Percentiles rank a stretch among this genome's conserved stretches.
These are phyloP conservation scores for Ptychobarbus kaznakovi DNA, from an alignment of 2,797 vertebrate species.

Conservation along the genomic window DNA sequence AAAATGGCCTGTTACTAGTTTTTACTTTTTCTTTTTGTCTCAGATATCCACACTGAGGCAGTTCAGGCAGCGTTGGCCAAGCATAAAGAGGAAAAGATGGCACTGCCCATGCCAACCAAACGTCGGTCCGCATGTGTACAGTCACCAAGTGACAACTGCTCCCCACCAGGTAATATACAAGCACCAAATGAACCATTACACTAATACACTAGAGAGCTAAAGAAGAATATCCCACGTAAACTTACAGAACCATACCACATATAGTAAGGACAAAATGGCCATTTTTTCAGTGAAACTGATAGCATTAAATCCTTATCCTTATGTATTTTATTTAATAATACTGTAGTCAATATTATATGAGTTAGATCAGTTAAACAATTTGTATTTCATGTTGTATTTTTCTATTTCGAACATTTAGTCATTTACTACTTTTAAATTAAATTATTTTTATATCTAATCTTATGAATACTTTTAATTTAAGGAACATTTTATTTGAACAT, in stretches of 20 bases:
- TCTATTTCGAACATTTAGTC: background rate
- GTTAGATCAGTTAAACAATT: background rate
- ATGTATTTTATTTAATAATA: background rate
- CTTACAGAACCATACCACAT: background rate
- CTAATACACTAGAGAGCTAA: background rate
- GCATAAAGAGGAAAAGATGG: conserved; percentile 98
- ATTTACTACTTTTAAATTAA: background rate
- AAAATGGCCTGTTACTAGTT: background rate
- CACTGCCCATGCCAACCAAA: conserved; percentile 96
- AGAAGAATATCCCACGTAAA: background rate
- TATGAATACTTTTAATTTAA: background rate
- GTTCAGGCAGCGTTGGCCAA: conserved; percentile 96
- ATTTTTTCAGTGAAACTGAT: background rate
- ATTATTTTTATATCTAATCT: background rate
- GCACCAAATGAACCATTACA: background rate
- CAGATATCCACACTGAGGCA: conserved; percentile 95
- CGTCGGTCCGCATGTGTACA: conserved; percentile 93
- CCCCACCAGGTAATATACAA: conserved; percentile 87
- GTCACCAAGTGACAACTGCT: conserved; percentile 91
- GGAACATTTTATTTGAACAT: background rate
- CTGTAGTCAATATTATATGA: background rate
- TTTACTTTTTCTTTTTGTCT: background rate
- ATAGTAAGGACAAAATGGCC: background rate
- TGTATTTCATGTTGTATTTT: background rate
- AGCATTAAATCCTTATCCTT: background rate